phyloP scores from a whole-genome alignment of 2,888 invertebrate species.

The Empis stercorea region DNA sequence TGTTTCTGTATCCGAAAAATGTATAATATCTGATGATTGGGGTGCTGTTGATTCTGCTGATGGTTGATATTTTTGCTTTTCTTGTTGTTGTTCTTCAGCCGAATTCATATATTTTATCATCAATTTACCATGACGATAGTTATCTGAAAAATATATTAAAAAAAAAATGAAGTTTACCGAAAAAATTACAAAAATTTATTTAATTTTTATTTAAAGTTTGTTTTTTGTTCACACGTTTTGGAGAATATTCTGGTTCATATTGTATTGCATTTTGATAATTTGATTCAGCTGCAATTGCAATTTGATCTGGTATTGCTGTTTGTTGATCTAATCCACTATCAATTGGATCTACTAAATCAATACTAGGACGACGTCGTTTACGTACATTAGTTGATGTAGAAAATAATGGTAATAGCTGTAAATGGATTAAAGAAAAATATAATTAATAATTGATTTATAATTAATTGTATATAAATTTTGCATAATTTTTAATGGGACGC shows the following conservation, averaged over 20 bases:
- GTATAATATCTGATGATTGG: constrained; percentile 1
- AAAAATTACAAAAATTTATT: no score
- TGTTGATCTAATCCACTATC: no score
- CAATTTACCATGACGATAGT: constrained; percentile 22
- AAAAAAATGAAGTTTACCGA: no score
- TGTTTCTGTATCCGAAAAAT: constrained; percentile 22
- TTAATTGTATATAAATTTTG: no score
- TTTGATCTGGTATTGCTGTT: constrained; percentile 23
- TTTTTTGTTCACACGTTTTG: no score
- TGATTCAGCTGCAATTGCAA: constrained; percentile 22
- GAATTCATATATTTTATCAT: constrained; percentile 30
- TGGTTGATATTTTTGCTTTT: constrained; percentile 13
- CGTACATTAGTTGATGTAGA: constrained; percentile 15
- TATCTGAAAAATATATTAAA: not conserved
- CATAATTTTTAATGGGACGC: no score
- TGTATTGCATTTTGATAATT: constrained; percentile 1
- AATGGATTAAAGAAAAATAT: not conserved
- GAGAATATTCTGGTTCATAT: not conserved
- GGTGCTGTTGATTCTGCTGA: constrained; percentile 14
- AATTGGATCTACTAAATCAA: constrained; percentile 13
- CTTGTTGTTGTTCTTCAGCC: constrained; percentile 17
- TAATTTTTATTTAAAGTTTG: no score
- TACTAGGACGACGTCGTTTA: constrained; percentile 21
- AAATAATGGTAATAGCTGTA: constrained; percentile 15
- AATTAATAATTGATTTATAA: no score